phyloP scores from a whole-genome alignment of 2,797 vertebrate species.

The Crypturellus tataupa region DNA sequence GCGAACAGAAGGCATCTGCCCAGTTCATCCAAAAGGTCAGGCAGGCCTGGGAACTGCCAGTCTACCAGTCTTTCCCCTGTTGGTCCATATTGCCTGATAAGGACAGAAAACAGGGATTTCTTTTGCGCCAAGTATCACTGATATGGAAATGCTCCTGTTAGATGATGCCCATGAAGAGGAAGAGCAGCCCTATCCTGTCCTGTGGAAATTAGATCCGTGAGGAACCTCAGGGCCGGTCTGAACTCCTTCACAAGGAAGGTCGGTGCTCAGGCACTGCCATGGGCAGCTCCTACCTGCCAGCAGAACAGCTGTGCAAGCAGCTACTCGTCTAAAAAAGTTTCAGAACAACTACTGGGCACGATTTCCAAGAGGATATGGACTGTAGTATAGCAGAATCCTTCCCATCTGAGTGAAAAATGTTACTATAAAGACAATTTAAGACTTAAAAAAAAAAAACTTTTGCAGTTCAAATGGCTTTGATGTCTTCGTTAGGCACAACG shows the following conservation, averaged over 20 bases:
- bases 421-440: background rate
- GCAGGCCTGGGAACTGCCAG: constrained; percentile 42
- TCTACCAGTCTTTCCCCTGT: background rate
- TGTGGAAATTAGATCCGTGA: background rate
- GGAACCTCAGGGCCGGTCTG: background rate
- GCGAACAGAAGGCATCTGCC: constrained; percentile 46
- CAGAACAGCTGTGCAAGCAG: background rate
- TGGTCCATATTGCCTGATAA: background rate
- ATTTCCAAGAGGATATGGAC: background rate
- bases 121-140: background rate
- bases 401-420: background rate
- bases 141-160: background rate
- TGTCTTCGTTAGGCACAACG: background rate
- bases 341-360: background rate
- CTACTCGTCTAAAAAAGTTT: background rate
- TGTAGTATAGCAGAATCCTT: background rate
- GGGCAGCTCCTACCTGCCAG: background rate
- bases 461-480: background rate
- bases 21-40: constrained; percentile 56
- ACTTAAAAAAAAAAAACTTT: background rate
- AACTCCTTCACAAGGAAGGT: background rate
- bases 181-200: background rate
- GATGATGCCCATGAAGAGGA: background rate
- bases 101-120: background rate
- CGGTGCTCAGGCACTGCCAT: background rate